Conservation (phyloP, 2,888 invertebrate genomes). For the Synanthedon tipuliformis region DNA sequence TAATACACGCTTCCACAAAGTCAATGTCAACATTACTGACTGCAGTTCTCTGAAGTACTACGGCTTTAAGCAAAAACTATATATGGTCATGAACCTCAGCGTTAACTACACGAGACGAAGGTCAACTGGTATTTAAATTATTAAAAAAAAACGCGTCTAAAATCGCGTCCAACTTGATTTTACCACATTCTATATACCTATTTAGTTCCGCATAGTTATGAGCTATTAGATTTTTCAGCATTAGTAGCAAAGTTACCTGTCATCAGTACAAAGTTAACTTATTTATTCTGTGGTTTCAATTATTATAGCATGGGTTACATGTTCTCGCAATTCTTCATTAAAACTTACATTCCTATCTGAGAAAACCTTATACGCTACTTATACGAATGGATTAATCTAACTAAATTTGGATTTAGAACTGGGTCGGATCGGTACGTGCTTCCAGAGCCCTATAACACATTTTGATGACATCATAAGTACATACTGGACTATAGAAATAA, state of each 20-base stretch:
- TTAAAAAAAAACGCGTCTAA: not conserved
- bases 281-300: no score
- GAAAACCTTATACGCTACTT: no score
- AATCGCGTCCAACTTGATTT: not conserved
- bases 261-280: no score
- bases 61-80: constrained; percentile 26
- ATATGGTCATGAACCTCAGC: constrained; percentile 40
- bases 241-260: no score
- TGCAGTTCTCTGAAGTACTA: constrained; percentile 8
- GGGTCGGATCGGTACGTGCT: not conserved
- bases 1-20: constrained; percentile 15
- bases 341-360: not conserved
- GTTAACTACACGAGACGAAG: constrained; percentile 27
- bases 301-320: no score
- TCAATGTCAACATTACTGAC: constrained; percentile 22
- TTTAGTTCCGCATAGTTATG: constrained; percentile 6
- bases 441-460: constrained; percentile 4
- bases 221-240: not conserved
- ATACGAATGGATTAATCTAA: not conserved
- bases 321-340: no score
- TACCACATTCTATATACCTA: constrained; percentile 1
- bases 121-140: constrained; percentile 18
- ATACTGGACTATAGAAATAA: no score
- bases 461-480: constrained; percentile 30
- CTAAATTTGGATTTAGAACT: not conserved